Evolutionary conservation across 2,888 invertebrate species (phyloP).

Genomic region (Theretra japonica): DNA sequence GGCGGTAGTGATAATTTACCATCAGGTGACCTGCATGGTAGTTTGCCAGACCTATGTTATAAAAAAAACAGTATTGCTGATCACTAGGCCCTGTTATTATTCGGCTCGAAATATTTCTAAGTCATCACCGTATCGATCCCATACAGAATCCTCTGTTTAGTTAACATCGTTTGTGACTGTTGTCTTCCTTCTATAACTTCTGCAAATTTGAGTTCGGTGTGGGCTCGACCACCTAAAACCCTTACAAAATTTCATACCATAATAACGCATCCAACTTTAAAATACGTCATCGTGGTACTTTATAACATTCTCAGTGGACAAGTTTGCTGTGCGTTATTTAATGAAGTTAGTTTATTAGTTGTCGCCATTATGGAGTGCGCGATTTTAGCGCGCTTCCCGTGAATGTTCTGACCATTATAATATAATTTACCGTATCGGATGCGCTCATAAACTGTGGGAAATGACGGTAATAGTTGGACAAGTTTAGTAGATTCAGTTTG

Average conservation of each 20-base stretch:
- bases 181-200: too few relatives aligned
- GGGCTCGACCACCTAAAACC: neutral
- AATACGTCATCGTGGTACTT: conserved; percentile 37
- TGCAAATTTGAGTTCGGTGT: too few relatives aligned
- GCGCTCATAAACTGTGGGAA: conserved; percentile 5
- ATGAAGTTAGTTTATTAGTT: conserved; percentile 78
- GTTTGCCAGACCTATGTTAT: too few relatives aligned
- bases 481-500: neutral
- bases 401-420: conserved; percentile 39
- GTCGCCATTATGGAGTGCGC: conserved; percentile 41
- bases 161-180: too few relatives aligned
- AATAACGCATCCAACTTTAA: conserved; percentile 28
- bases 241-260: neutral
- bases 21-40: too few relatives aligned
- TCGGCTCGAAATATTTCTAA: too few relatives aligned
- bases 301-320: conserved; percentile 59
- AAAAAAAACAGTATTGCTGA: too few relatives aligned
- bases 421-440: conserved; percentile 8
- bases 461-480: neutral
- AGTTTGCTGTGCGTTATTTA: conserved; percentile 75
- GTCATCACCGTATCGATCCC: too few relatives aligned
- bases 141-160: too few relatives aligned
- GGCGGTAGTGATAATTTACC: too few relatives aligned
- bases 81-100: too few relatives aligned
- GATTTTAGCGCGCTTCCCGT: conserved; percentile 34